Percentiles rank a stretch among this genome's conserved stretches.
Evolutionary conservation across 2,113 vertebrate genomes (phyloP).

Genomic region (Eidolon helvum): DNA sequence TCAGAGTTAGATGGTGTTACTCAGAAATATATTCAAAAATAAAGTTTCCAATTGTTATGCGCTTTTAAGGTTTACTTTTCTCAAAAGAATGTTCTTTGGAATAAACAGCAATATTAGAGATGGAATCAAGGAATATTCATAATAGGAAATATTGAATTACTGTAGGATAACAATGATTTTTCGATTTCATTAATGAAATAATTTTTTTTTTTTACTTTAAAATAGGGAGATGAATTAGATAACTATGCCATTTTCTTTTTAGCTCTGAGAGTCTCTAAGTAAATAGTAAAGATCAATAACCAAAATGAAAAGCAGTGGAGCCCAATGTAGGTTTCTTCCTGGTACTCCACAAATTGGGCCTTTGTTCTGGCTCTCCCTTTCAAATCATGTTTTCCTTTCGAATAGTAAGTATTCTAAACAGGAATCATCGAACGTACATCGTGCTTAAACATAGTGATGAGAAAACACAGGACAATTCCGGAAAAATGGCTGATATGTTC

Average conservation of each 20-base stretch:
- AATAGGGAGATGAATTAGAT: neutral
- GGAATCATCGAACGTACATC: neutral
- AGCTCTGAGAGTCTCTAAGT: neutral
- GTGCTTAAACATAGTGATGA: neutral
- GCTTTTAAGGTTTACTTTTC: neutral
- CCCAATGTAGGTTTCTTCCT: neutral
- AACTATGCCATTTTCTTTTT: neutral
- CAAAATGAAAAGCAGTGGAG: neutral
- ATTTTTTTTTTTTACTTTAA: neutral
- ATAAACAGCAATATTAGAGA: neutral
- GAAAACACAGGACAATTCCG: neutral
- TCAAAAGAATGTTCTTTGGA: constrained; percentile 1
- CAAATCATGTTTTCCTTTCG: neutral
- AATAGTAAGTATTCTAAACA: neutral
- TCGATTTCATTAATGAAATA: constrained; percentile 17
- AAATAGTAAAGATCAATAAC: neutral
- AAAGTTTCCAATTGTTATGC: neutral
- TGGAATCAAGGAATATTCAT: neutral
- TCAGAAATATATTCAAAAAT: constrained; percentile 30
- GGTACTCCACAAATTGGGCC: neutral
- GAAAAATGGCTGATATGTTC: neutral
- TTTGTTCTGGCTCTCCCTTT: neutral
- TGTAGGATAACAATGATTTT: neutral
- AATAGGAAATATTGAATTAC: neutral
- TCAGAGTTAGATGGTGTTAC: neutral